These are phyloP conservation scores for Acanthopagrus latus DNA, from an alignment of 2,797 vertebrate genomes.

Conservation along the genomic window DNA sequence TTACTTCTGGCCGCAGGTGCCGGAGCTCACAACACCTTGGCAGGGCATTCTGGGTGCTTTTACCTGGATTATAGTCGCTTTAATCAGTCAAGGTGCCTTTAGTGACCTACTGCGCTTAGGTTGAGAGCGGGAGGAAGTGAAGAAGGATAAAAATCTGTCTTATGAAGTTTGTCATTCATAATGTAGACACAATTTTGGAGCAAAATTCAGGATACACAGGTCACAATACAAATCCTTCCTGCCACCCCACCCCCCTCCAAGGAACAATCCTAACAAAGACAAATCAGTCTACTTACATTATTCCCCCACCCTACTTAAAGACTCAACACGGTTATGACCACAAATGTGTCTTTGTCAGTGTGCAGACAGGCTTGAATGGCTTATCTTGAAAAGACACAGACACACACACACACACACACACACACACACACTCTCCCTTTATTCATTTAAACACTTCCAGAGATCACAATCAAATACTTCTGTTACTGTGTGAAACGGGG, in stretches of 20 bases:
- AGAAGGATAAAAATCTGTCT: neutral
- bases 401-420: conserved; percentile 51
- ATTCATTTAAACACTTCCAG: conserved; percentile 34
- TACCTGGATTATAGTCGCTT: conserved; percentile 41
- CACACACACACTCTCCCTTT: conserved; percentile 52
- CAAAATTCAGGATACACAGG: too few relatives aligned
- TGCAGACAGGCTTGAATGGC: conserved; percentile 64
- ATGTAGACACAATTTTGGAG: too few relatives aligned
- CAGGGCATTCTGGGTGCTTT: conserved; percentile 31
- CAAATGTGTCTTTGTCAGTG: conserved; percentile 75
- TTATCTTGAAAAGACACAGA: conserved; percentile 56
- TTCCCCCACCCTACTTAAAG: conserved; percentile 49
- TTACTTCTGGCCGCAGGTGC: conserved; percentile 37
- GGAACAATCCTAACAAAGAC: conserved; percentile 34
- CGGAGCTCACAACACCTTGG: conserved; percentile 37
- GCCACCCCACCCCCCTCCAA: neutral
- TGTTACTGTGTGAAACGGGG: conserved; percentile 26
- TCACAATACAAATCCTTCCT: too few relatives aligned
- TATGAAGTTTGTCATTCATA: neutral
- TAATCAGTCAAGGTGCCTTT: conserved; percentile 4
- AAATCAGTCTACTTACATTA: conserved; percentile 38
- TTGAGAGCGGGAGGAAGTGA: neutral
- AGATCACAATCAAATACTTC: conserved; percentile 53
- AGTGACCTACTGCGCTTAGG: neutral
- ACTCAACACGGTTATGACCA: conserved; percentile 43